phyloP scores from a whole-genome alignment of 2,113 vertebrate genomes.

The Collichthys lucidus region DNA sequence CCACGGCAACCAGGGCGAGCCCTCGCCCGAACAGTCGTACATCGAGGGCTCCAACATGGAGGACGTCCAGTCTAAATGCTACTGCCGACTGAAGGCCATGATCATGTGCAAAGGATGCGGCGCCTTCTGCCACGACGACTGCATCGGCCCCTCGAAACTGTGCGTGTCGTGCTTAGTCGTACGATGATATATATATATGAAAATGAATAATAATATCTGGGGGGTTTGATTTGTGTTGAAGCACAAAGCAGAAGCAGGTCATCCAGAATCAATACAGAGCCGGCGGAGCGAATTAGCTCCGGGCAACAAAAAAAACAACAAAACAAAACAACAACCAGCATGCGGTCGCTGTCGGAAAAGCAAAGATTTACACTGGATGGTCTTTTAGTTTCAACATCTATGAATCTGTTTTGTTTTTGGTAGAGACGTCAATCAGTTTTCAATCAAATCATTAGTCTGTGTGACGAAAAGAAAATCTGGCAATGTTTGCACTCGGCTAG shows the following conservation, averaged over 20 bases:
- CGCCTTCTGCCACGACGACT: conserved; percentile 98
- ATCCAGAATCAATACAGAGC: conserved; percentile 22
- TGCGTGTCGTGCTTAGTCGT: conserved; percentile 98
- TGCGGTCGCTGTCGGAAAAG: conserved; percentile 31
- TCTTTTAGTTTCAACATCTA: conserved; percentile 56
- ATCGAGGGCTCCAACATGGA: conserved; percentile 86
- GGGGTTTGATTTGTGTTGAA: conserved; percentile 16
- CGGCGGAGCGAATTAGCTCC: not conserved
- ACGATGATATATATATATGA: conserved; percentile 83
- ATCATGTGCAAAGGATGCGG: conserved; percentile 99
- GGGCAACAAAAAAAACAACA: not conserved
- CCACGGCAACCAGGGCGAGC: conserved; percentile 80
- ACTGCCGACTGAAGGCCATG: conserved; percentile 99
- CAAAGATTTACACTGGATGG: conserved; percentile 75
- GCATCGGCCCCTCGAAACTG: conserved; percentile 97
- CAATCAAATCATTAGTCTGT: conserved; percentile 84
- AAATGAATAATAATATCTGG: conserved; percentile 27
- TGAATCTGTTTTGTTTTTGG: conserved; percentile 49
- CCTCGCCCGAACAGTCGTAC: conserved; percentile 89
- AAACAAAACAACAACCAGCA: conserved; percentile 11
- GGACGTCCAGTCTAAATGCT: conserved; percentile 93
- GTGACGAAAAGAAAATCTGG: conserved; percentile 87
- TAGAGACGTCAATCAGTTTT: conserved; percentile 70
- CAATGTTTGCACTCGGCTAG: conserved; percentile 93
- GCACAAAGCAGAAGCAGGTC: conserved; percentile 37